A percentile compares a stretch with the other conserved stretches of the same genome.
phyloP scores from a whole-genome alignment of 2,113 vertebrate species.

The Phalacrocorax aristotelis region DNA sequence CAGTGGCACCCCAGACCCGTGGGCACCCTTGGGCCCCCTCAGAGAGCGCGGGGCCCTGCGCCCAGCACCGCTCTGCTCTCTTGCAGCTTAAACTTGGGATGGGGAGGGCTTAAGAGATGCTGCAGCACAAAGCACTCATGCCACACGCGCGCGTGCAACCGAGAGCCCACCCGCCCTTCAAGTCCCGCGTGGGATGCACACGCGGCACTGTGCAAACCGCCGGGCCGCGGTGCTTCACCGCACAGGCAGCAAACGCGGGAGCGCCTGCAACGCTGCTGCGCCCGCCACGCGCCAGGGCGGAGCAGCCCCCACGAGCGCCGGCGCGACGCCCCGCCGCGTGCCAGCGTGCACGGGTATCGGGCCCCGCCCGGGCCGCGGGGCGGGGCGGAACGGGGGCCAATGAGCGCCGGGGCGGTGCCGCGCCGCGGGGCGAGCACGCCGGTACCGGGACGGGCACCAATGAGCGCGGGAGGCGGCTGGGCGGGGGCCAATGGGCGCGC shows the following conservation, averaged over 20 bases:
- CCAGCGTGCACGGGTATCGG: not conserved
- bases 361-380: not conserved
- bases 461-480: too few species aligned
- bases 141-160: accelerated
- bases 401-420: too few species aligned
- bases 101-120: accelerated
- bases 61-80: not conserved
- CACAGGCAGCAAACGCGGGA: accelerated
- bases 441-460: too few species aligned
- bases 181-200: accelerated
- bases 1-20: accelerated
- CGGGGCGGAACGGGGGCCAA: not conserved
- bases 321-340: not conserved
- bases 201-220: not conserved
- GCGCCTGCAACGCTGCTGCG: not conserved
- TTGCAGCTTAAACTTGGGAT: accelerated
- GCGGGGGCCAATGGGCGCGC: too few species aligned
- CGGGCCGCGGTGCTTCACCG: not conserved
- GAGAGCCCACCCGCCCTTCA: accelerated
- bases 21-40: not conserved
- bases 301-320: not conserved
- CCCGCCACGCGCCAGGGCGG: not conserved
- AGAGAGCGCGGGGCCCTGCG: not conserved
- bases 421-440: too few species aligned
- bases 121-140: accelerated